Base-by-base conservation (phyloP, 2,113 vertebrate genomes). In the Alligator mississippiensis region DNA sequence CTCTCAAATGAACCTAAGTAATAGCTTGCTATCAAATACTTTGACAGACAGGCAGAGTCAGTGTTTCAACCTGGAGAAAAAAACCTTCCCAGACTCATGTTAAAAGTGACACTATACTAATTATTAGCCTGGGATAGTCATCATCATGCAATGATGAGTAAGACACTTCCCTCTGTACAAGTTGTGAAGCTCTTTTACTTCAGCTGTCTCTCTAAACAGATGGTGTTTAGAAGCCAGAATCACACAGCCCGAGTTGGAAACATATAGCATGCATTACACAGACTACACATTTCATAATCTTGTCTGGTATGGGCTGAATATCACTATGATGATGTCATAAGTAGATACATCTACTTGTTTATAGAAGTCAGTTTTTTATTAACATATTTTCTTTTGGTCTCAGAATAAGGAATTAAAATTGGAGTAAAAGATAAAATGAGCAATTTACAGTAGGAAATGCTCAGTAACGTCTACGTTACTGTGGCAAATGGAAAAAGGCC, bases 1-100 rank as follows among this genome's bases (percentile, higher is more conserved):
- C 84, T 95, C 94, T 92, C 77, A 63, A 87, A 80, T 59, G 84
- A 92, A 89, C 84, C 84, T 58, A 72, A 82, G 90, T 75, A 84
- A 94, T 18, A 87, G 89, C 82, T 94, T 2, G 3, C 87, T 8
- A 3, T 92, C 77, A 77, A 80, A 88, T 82, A 85, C 0, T 0
- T 78, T 57, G 88, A 82, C 92, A 96, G 82, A 75, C 82, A 86
- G 85, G 68, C 34, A 93, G 54, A 81, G 72, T 47, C 0, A 2
- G 72, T 84, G 47, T 9, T 91, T 24, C 82, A 38, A 25, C 64
- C 72, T 3, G 54, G 59, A 80, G 75, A 92, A 94, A 96, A 60
- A 38, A 61, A 77, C 47, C 16, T 70, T 62, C 12, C 81, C 66
- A n/a, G 47, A 47, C 47, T 58, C 9, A 5, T 83, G 84, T 58